Base-by-base conservation (phyloP, 2,797 vertebrate species). In the Coregonus sp. region DNA sequence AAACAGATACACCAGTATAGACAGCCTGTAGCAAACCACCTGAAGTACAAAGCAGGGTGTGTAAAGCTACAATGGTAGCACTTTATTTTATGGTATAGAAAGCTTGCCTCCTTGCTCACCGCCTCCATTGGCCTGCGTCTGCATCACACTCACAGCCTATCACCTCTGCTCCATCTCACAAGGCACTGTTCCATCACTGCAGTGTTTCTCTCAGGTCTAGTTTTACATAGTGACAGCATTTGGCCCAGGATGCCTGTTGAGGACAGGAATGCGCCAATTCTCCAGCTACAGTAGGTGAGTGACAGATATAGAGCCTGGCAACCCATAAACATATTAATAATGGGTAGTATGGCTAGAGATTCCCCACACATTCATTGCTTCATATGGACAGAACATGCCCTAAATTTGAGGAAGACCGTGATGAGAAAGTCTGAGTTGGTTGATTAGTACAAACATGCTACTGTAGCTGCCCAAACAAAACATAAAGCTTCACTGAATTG, bases 141-240 rank as follows among this genome's bases (percentile, higher is more conserved):
- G 29, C 4, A 33, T 65, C 11, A n/a, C 15, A 50, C 40, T 47
- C 9, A 47, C 40, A 11, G 40, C 37, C 50, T 33, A 20, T 50
- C 68, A 20, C 14, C 70, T 78, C 61, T 67, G 37, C 50, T 52
- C 52, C 25, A 47, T 37, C 15, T 72, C 63, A 75, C 29, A 29
- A 72, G 72, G 56, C 72, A 74, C 71, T 33, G 68, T 80, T 47
- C 40, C 40, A 72, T 33, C 76, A 68, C 16, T 14, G 20, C 15
- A 54, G 54, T 76, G 69, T 79, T 25, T 75, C 79, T 75, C 74
- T 74, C 74, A 52, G 73, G 56, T 63, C 77, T 81, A 75, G 81
- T 82, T 84, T 81, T 71, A 85, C 72, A 77, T 73, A 80, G 70
- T 80, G 76, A 78, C 71, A 82, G 52, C 72, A 70, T 59, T 76